phyloP scores from a whole-genome alignment of 2,797 vertebrate species.

The Poecile montanus region DNA sequence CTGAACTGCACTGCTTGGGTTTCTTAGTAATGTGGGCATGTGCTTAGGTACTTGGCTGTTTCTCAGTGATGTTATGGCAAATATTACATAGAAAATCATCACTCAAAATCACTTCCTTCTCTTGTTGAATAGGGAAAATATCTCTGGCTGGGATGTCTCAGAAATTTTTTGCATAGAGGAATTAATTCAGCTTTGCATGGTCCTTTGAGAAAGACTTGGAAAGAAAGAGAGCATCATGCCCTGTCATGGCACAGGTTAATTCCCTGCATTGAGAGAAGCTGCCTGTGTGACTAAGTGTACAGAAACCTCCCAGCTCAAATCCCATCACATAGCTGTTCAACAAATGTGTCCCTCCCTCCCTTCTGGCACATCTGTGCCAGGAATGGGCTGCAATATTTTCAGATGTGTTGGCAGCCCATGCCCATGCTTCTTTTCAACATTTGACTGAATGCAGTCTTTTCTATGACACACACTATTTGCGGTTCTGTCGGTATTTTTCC shows the following conservation, averaged over 20 bases:
- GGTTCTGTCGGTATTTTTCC: background rate
- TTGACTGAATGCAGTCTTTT: background rate
- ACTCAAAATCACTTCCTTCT: background rate
- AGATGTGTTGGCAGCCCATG: background rate
- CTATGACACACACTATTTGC: background rate
- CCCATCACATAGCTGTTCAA: background rate
- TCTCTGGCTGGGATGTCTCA: background rate
- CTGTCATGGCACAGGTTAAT: background rate
- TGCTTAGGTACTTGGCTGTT: background rate
- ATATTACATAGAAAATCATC: background rate
- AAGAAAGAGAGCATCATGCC: background rate
- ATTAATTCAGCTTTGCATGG: background rate
- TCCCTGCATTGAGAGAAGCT: background rate
- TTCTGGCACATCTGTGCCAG: background rate
- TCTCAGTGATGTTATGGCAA: background rate
- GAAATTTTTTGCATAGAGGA: background rate
- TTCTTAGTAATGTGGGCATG: background rate
- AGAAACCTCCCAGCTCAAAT: background rate
- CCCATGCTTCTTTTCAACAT: background rate
- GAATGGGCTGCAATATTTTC: background rate
- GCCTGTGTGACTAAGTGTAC: background rate
- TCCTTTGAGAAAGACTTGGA: background rate
- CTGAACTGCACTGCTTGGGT: background rate
- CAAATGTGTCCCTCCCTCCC: background rate
- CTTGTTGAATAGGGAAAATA: background rate